Conservation (phyloP, 2,888 invertebrate genomes). For the Myopa testacea region DNA sequence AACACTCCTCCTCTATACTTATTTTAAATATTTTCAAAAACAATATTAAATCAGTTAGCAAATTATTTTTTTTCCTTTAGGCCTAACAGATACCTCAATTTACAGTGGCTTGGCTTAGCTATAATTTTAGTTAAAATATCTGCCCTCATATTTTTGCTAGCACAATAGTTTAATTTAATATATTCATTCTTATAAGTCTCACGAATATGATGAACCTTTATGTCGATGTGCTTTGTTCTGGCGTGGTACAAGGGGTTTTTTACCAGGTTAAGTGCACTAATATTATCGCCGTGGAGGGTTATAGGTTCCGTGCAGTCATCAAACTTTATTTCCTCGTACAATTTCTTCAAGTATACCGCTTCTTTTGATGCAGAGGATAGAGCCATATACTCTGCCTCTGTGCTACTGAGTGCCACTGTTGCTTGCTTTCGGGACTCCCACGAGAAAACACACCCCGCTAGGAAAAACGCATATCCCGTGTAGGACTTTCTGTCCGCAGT, state of each 20-base stretch:
- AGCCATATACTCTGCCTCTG: conserved; percentile 40
- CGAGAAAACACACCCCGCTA: conserved; percentile 42
- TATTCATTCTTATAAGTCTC: conserved; percentile 30
- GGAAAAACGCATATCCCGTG: conserved; percentile 42
- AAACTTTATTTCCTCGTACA: conserved; percentile 21
- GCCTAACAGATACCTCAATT: conserved; percentile 36
- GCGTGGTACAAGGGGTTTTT: conserved; percentile 44
- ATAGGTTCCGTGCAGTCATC: not conserved
- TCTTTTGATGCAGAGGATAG: conserved; percentile 35
- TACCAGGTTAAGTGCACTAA: conserved; percentile 36
- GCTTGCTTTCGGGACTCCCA: conserved; percentile 46
- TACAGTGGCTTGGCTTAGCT: conserved; percentile 26
- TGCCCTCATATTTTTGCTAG: conserved; percentile 36
- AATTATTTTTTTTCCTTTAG: conserved; percentile 14
- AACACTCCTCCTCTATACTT: conserved; percentile 42
- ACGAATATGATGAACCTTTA: conserved; percentile 38
- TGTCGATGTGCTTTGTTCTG: conserved; percentile 42
- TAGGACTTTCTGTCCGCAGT: conserved; percentile 30
- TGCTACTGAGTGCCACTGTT: conserved; percentile 39
- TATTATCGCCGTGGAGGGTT: conserved; percentile 27
- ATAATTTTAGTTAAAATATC: conserved; percentile 44
- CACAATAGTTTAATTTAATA: conserved; percentile 41
- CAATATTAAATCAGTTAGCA: too few species aligned
- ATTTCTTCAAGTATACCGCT: conserved; percentile 37
- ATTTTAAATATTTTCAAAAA: conserved; percentile 18